Conservation (phyloP, 2,888 invertebrate species). For the Ormia ochracea region DNA sequence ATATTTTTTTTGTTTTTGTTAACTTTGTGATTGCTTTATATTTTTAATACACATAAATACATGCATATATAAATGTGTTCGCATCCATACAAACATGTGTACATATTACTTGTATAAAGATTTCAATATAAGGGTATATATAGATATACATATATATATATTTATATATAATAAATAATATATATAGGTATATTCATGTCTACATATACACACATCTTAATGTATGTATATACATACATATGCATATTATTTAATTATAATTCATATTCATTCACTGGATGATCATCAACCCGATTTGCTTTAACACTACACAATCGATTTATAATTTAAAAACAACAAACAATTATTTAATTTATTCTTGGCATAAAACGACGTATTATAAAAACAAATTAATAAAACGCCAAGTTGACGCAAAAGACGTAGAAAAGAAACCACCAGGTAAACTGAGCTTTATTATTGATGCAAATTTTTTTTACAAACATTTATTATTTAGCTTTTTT, state of each 20-base stretch:
- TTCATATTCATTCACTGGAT: slow-evolving; percentile 22
- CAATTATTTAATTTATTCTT: slow-evolving; percentile 37
- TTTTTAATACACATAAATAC: neutral
- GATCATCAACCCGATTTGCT: slow-evolving; percentile 31
- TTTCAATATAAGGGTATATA: too few relatives aligned
- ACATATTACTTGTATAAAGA: too few relatives aligned
- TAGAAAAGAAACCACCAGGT: slow-evolving; percentile 27
- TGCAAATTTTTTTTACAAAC: slow-evolving; percentile 15
- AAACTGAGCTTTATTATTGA: slow-evolving; percentile 27
- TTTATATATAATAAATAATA: neutral
- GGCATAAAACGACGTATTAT: neutral
- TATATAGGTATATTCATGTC: neutral
- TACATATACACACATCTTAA: neutral
- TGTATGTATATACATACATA: neutral
- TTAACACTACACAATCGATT: slow-evolving; percentile 33
- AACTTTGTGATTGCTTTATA: neutral
- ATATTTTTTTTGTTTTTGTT: neutral
- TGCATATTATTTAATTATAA: slow-evolving; percentile 10
- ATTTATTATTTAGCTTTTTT: neutral
- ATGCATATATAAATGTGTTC: neutral
- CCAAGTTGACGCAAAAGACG: slow-evolving; percentile 14
- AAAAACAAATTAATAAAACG: slow-evolving; percentile 15
- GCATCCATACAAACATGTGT: too few relatives aligned
- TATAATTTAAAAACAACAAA: slow-evolving; percentile 22
- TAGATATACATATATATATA: neutral